Percentiles rank a stretch among this genome's conserved stretches.
phyloP scores from a whole-genome alignment of 2,888 invertebrate species.

The Diachrysia chrysitis region DNA sequence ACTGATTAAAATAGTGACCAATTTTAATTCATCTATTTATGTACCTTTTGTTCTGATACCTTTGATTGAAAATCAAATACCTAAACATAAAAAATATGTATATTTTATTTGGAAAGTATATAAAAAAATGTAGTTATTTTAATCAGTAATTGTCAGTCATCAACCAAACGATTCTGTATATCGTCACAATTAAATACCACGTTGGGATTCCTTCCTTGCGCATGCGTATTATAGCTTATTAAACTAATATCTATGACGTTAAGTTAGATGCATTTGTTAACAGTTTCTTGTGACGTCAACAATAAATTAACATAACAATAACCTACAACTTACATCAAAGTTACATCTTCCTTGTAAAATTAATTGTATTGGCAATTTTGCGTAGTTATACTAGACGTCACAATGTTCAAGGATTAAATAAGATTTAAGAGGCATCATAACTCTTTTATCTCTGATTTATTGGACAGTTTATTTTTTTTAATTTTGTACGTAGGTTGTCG shows the following conservation, averaged over 20 bases:
- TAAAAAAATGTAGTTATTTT: too few species aligned
- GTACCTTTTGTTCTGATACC: too few species aligned
- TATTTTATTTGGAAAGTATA: too few species aligned
- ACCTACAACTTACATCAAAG: neutral
- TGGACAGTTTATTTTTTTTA: neutral
- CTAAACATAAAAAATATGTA: too few species aligned
- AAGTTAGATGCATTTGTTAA: neutral
- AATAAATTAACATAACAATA: neutral
- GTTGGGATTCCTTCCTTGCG: slow-evolving; percentile 28
- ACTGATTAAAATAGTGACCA: too few species aligned
- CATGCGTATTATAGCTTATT: neutral
- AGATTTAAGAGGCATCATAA: neutral
- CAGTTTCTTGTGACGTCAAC: neutral
- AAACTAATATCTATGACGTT: slow-evolving; percentile 11
- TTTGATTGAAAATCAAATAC: too few species aligned
- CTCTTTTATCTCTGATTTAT: neutral
- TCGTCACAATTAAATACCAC: slow-evolving; percentile 30
- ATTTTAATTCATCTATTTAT: too few species aligned
- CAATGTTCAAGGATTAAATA: neutral
- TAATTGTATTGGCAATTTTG: neutral
- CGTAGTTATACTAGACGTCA: neutral
- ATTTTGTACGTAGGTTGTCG: neutral
- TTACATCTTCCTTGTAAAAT: neutral
- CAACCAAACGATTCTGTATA: neutral
- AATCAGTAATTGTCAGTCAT: too few species aligned